Evolutionary conservation across 2,888 invertebrate species (phyloP).

Genomic region (Diaprepes abbreviatus): DNA sequence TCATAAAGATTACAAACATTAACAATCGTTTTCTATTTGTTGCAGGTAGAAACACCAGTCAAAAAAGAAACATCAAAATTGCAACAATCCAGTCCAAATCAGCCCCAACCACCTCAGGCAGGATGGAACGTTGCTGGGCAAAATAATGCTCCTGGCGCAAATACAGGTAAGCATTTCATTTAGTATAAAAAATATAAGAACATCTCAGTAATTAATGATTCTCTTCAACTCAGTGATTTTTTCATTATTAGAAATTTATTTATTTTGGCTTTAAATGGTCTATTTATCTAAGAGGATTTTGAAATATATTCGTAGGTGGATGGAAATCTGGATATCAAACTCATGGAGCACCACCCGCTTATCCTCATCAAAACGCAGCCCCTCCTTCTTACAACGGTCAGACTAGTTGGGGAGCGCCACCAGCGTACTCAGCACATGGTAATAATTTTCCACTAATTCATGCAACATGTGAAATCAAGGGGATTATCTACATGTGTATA

Average conservation of each 20-base stretch:
- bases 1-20: too few species aligned
- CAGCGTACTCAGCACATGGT: slow-evolving; percentile 42
- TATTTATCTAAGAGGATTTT: too few species aligned
- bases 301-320: too few species aligned
- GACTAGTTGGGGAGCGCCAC: slow-evolving; percentile 39
- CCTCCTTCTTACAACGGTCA: slow-evolving; percentile 47
- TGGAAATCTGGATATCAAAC: slow-evolving; percentile 50
- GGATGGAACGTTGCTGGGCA: slow-evolving; percentile 58
- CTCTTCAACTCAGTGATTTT: too few species aligned
- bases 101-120: slow-evolving; percentile 50
- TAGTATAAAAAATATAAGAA: too few species aligned
- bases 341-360: slow-evolving; percentile 40
- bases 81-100: slow-evolving; percentile 51
- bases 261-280: too few species aligned
- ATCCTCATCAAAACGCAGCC: slow-evolving; percentile 46
- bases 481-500: too few species aligned
- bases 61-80: slow-evolving; percentile 52
- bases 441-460: slow-evolving; percentile 14
- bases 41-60: slow-evolving; percentile 50
- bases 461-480: too few species aligned
- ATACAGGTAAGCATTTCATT: slow-evolving; percentile 9
- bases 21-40: too few species aligned
- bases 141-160: slow-evolving; percentile 26
- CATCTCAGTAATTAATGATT: too few species aligned
- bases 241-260: too few species aligned